These are phyloP conservation scores for Asbolus verrucosus DNA, from an alignment of 1,140 invertebrate genomes.

Conservation along the genomic window DNA sequence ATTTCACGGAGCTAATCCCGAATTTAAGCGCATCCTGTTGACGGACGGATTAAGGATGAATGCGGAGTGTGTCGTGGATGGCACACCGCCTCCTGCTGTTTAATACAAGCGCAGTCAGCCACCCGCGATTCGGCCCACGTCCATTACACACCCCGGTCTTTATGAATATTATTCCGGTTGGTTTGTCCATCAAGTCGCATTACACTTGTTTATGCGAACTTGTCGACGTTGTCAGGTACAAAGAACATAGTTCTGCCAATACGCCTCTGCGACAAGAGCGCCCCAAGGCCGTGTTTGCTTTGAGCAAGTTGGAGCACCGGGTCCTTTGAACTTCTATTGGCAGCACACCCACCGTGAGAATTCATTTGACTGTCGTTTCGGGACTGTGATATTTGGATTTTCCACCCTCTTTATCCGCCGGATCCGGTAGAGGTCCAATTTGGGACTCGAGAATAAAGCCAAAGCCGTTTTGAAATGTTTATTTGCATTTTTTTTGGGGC, in stretches of 20 bases:
- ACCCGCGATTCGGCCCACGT: slow-evolving; percentile 21
- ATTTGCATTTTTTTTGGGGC: neutral
- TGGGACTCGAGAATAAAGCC: no score
- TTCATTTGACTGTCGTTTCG: slow-evolving; percentile 40
- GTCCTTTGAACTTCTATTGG: slow-evolving; percentile 43
- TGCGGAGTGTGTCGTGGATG: slow-evolving; percentile 45
- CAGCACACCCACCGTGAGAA: slow-evolving; percentile 45
- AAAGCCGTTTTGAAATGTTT: neutral
- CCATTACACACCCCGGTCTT: slow-evolving; percentile 25
- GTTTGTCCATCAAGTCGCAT: slow-evolving; percentile 25
- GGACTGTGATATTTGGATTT: slow-evolving; percentile 5
- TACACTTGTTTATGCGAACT: slow-evolving; percentile 2
- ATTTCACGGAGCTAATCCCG: slow-evolving; percentile 49
- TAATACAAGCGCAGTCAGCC: slow-evolving; percentile 24
- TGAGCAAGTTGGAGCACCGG: slow-evolving; percentile 37
- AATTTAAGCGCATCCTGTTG: slow-evolving; percentile 48
- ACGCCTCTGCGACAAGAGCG: slow-evolving; percentile 18
- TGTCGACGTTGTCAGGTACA: no score
- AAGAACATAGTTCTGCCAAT: no score
- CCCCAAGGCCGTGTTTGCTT: slow-evolving; percentile 43
- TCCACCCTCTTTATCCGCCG: no score
- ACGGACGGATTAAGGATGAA: slow-evolving; percentile 50
- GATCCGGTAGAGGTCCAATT: no score
- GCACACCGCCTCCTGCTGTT: slow-evolving; percentile 20
- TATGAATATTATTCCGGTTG: slow-evolving; percentile 33